Evolutionary conservation across 2,797 vertebrate genomes (phyloP), one percentile per base, ranked within the genome.

Genomic region (Cercopithecus mitis): DNA sequence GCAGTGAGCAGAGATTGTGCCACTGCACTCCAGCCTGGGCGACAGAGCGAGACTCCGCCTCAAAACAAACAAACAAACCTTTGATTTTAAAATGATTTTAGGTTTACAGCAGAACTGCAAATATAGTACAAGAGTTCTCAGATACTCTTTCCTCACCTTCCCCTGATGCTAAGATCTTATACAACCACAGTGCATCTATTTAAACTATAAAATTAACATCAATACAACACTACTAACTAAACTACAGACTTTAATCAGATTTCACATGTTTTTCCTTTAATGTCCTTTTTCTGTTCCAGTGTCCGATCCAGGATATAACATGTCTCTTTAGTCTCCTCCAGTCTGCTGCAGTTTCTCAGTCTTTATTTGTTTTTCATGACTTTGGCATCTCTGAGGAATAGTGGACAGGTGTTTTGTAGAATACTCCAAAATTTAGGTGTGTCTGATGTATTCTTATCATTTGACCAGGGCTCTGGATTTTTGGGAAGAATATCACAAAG

Each of bases 81-180:
- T 80, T 82, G 86, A 87, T 90, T 96, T 95, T 58, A 92, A 97
- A 97, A 64, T 57, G 36, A 93, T 84, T 91, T 94, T 84, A 91
- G 25, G 22, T 80, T 84, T 83, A 83, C 3, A 77, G 41, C 95
- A 43, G 15, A 83, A 81, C 80, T 86, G 3, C 75, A 72, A 88
- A 96, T 57, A 36, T 61, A 43, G 19, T 92, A 19, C 2, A 81
- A 47, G 36, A 58, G 12, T 93, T 90, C 88, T 92, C 41, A 70
- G 11, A 64, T 79, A 47, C 7, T 3, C 15, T 85, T 85, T 75
- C 22, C 15, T 14, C 30, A 72, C 45, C n/a, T 88, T 93, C 77
- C 72, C 17, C 52, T 89, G 57, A 50, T 87, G 30, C 50, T 92
- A 91, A 73, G 22, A 45, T 86, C 33, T 82, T 96, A 91, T 64